Evolutionary conservation across 2,797 vertebrate species (phyloP).

Genomic region (Austrolebias charrua): DNA sequence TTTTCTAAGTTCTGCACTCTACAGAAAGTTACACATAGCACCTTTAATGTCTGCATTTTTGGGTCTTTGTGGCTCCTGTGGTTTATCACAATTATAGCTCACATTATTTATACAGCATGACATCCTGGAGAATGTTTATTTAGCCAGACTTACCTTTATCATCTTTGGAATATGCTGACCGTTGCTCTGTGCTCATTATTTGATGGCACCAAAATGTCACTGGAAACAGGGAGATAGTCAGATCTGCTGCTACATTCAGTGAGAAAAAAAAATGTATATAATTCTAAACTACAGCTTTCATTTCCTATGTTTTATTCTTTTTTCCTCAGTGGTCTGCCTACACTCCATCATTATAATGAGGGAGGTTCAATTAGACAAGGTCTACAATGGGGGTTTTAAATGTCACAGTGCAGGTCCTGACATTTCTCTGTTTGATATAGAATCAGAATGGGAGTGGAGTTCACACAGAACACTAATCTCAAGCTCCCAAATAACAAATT

Average conservation of each 20-base stretch:
- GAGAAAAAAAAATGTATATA: constrained; percentile 61
- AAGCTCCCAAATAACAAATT: constrained; percentile 67
- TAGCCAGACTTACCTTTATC: constrained; percentile 68
- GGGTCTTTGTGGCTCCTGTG: constrained; percentile 20
- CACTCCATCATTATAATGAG: constrained; percentile 80
- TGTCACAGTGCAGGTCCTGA: constrained; percentile 80
- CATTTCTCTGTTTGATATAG: constrained; percentile 81
- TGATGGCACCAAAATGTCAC: constrained; percentile 68
- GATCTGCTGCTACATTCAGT: constrained; percentile 19
- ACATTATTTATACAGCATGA: constrained; percentile 55
- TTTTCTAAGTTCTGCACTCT: no score
- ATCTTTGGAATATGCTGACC: constrained; percentile 63
- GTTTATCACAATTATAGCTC: constrained; percentile 36
- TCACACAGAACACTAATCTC: constrained; percentile 75
- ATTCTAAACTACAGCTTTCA: constrained; percentile 60
- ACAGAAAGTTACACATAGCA: no score
- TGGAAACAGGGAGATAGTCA: constrained; percentile 53
- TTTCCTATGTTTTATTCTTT: constrained; percentile 54
- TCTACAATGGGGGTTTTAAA: constrained; percentile 77
- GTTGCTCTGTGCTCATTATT: constrained; percentile 57
- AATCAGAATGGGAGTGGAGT: constrained; percentile 75
- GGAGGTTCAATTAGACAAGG: constrained; percentile 79
- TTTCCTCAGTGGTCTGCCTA: constrained; percentile 38
- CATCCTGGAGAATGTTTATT: constrained; percentile 45
- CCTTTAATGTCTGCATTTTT: no score